phyloP scores from a whole-genome alignment of 2,888 invertebrate genomes.

The Deilephila porcellus region DNA sequence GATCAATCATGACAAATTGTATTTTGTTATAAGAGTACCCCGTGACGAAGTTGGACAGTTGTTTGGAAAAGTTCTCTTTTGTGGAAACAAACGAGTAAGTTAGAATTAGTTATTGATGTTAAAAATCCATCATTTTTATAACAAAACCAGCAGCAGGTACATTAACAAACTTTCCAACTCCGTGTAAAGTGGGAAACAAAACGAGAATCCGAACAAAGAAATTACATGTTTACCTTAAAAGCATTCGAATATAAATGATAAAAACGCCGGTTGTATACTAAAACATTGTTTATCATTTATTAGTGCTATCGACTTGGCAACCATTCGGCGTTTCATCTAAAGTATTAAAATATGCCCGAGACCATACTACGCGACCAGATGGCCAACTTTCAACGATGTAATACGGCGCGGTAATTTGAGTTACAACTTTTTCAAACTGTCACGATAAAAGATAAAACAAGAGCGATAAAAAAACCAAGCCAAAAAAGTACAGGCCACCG shows the following conservation, averaged over 20 bases:
- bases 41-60: slow-evolving; percentile 75
- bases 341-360: slow-evolving; percentile 14
- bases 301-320: not conserved
- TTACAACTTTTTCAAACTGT: slow-evolving; percentile 42
- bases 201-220: not conserved
- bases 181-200: not conserved
- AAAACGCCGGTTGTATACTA: not conserved
- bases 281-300: slow-evolving; percentile 1
- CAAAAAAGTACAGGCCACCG: slow-evolving; percentile 44
- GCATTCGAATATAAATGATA: not conserved
- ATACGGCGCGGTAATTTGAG: slow-evolving; percentile 38
- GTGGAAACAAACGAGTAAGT: slow-evolving; percentile 62
- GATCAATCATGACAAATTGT: slow-evolving; percentile 83
- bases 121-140: slow-evolving; percentile 42
- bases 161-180: not conserved
- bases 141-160: slow-evolving; percentile 29
- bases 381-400: slow-evolving; percentile 29
- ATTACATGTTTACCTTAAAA: not conserved
- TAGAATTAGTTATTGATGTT: slow-evolving; percentile 63
- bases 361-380: slow-evolving; percentile 25
- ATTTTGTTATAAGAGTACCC: slow-evolving; percentile 73
- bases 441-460: slow-evolving; percentile 55
- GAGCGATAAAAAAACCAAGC: slow-evolving; percentile 51
- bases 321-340: not conserved
- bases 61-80: slow-evolving; percentile 65